Evolutionary conservation across 2,113 vertebrate genomes (phyloP).

Genomic region (Elephantulus edwardii): DNA sequence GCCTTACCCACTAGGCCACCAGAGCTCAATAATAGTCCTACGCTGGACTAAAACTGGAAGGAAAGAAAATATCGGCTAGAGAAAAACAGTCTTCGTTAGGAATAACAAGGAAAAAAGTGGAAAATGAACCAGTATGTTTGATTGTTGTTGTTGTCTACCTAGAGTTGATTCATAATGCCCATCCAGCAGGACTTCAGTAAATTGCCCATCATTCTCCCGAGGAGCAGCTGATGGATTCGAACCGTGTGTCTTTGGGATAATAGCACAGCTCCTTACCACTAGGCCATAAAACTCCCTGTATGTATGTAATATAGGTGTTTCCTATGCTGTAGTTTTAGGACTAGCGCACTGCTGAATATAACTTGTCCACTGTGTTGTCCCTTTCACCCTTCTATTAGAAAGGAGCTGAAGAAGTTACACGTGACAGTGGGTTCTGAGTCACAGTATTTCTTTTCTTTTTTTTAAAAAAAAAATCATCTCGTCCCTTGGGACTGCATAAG

Average conservation of each 20-base stretch:
- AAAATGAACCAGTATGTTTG: background rate
- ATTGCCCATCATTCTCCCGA: no score
- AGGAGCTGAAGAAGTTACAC: no score
- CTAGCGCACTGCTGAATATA: background rate
- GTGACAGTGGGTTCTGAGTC: fast-evolving
- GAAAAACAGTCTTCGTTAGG: background rate
- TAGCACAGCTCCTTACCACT: no score
- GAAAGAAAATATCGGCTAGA: background rate
- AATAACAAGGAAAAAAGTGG: background rate
- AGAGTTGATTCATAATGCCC: no score
- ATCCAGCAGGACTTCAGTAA: no score
- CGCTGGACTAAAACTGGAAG: background rate
- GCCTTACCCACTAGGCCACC: no score
- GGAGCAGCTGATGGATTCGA: no score
- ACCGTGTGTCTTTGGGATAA: no score
- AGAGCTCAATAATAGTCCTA: background rate
- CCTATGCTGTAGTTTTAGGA: background rate
- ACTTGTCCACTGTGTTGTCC: background rate
- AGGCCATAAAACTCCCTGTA: no score
- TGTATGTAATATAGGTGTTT: background rate
- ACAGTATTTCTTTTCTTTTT: fast-evolving
- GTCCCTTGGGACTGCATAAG: background rate
- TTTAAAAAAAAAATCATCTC: no score
- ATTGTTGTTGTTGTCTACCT: no score
- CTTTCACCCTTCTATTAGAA: background rate